Evolutionary conservation across 2,113 vertebrate genomes (phyloP).

Genomic region (Aptenodytes patagonicus): DNA sequence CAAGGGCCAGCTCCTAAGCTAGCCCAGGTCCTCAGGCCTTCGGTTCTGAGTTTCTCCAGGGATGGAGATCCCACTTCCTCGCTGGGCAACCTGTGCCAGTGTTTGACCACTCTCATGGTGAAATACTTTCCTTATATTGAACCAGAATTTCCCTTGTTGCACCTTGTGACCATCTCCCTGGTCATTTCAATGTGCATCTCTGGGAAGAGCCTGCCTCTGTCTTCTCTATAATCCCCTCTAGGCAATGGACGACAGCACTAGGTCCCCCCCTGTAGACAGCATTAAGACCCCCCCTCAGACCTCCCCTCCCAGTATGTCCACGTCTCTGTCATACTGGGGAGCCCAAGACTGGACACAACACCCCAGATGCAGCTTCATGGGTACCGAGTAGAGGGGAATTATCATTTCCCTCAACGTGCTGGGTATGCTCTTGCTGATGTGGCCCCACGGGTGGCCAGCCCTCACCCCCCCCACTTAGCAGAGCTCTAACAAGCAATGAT

Average conservation of each 20-base stretch:
- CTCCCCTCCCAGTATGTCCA: neutral
- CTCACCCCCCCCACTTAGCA: neutral
- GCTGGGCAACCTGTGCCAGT: neutral
- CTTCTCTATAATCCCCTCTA: neutral
- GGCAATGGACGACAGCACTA: neutral
- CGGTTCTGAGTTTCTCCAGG: accelerated
- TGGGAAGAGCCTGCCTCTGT: neutral
- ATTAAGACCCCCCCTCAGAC: neutral
- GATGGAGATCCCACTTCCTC: neutral
- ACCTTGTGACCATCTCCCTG: neutral
- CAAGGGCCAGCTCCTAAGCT: neutral
- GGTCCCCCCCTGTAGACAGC: accelerated
- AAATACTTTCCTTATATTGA: neutral
- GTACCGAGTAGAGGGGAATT: neutral
- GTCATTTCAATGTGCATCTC: neutral
- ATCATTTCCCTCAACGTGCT: accelerated
- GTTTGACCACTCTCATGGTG: neutral
- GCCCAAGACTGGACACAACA: neutral
- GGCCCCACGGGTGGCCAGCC: neutral
- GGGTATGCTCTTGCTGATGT: neutral
- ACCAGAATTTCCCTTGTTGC: neutral
- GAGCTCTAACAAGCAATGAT: neutral
- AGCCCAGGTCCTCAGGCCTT: neutral
- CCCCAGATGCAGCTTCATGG: neutral
- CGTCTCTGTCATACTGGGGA: neutral